phyloP scores from a whole-genome alignment of 2,888 invertebrate genomes.

The Portevinia maculata region DNA sequence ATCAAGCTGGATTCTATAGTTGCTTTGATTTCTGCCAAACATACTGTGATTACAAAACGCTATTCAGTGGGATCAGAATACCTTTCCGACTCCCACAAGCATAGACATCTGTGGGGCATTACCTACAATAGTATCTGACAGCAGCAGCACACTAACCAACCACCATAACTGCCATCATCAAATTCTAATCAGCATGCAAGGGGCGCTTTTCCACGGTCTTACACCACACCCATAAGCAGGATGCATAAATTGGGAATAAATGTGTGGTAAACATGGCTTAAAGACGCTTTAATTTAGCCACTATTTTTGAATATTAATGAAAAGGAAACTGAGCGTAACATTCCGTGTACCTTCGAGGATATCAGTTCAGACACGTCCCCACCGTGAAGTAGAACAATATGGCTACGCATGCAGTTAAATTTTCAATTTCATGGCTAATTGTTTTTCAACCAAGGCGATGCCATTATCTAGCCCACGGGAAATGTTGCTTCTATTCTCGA shows the following conservation, averaged over 20 bases:
- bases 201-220: conserved; percentile 36
- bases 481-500: background rate
- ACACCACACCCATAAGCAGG: conserved; percentile 64
- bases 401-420: conserved; percentile 64
- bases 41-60: conserved; percentile 38
- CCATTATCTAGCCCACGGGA: conserved; percentile 48
- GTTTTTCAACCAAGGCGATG: conserved; percentile 64
- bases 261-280: conserved; percentile 72
- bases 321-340: conserved; percentile 64
- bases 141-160: background rate
- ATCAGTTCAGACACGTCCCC: conserved; percentile 19
- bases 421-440: conserved; percentile 74
- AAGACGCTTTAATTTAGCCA: conserved; percentile 74
- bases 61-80: conserved; percentile 58
- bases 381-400: conserved; percentile 47
- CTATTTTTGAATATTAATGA: conserved; percentile 74
- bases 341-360: background rate
- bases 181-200: conserved; percentile 73
- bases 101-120: conserved; percentile 64
- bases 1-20: no score
- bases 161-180: conserved; percentile 62
- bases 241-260: conserved; percentile 74
- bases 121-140: conserved; percentile 43
- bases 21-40: no score
- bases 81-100: conserved; percentile 56